phyloP scores from a whole-genome alignment of 2,888 invertebrate genomes.

The Gisinianus flammeolus region DNA sequence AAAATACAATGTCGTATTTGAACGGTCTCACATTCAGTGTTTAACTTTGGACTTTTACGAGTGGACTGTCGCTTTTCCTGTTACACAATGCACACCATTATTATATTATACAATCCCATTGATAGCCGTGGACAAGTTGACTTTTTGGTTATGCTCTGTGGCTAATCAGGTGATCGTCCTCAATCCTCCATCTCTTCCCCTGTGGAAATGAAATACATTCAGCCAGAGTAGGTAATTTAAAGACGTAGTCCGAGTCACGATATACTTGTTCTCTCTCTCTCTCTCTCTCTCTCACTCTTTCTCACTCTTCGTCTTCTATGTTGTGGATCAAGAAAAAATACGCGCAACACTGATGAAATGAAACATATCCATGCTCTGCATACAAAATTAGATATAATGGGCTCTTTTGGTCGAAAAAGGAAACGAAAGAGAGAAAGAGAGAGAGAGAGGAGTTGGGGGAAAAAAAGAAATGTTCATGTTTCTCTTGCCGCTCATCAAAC shows the following conservation, averaged over 20 bases:
- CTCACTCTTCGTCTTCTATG: no score
- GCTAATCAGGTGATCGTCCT: background rate
- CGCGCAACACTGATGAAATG: slow-evolving; percentile 3
- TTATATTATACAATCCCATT: background rate
- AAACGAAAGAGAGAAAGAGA: slow-evolving; percentile 1
- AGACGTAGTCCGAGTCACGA: background rate
- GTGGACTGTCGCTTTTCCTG: slow-evolving; percentile 24
- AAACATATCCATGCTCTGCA: slow-evolving; percentile 31
- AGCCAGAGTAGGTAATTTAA: background rate
- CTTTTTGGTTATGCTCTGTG: background rate
- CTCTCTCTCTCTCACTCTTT: background rate
- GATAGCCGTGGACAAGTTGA: background rate
- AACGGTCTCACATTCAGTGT: slow-evolving; percentile 27
- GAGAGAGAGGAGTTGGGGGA: slow-evolving; percentile 17
- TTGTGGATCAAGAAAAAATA: background rate
- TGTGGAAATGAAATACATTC: background rate
- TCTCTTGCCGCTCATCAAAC: slow-evolving; percentile 43
- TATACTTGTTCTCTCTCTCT: background rate
- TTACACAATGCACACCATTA: background rate
- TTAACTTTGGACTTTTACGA: slow-evolving; percentile 29
- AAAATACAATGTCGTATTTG: slow-evolving; percentile 29
- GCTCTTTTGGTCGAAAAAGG: slow-evolving; percentile 26
- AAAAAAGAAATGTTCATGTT: slow-evolving; percentile 35
- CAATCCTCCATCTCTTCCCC: background rate
- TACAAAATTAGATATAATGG: slow-evolving; percentile 32